These are phyloP conservation scores for Standfussiana lucernea DNA, from an alignment of 2,888 invertebrate genomes.

Conservation along the genomic window DNA sequence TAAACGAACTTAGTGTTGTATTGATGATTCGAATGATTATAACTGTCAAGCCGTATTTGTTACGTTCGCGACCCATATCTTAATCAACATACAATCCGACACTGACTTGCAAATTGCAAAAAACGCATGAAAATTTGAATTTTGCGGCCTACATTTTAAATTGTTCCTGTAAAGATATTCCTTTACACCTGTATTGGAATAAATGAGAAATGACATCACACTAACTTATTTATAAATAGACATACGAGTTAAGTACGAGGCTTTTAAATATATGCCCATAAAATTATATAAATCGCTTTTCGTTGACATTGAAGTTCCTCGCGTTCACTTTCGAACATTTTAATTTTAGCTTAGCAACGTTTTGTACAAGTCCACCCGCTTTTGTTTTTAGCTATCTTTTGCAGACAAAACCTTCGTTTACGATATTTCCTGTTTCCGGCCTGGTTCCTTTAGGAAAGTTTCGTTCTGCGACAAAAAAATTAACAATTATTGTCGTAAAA, in stretches of 20 bases:
- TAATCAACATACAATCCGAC: too few relatives aligned
- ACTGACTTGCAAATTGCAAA: too few relatives aligned
- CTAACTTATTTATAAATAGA: neutral
- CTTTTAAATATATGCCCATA: too few relatives aligned
- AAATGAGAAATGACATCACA: neutral
- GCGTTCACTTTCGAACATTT: conserved; percentile 45
- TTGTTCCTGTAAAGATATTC: neutral
- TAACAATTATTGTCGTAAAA: too few relatives aligned
- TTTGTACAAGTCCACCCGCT: conserved; percentile 42
- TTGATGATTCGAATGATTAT: too few relatives aligned
- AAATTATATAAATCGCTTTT: conserved; percentile 7
- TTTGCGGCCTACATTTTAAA: too few relatives aligned
- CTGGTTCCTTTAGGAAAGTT: conserved; percentile 3
- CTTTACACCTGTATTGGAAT: neutral
- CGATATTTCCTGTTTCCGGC: conserved; percentile 52
- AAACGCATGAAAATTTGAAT: too few relatives aligned
- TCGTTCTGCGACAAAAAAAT: neutral
- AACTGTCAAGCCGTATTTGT: too few relatives aligned
- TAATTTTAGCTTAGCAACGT: conserved; percentile 35
- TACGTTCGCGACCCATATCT: too few relatives aligned
- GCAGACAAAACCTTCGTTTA: conserved; percentile 45
- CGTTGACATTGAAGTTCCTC: conserved; percentile 36
- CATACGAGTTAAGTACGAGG: neutral
- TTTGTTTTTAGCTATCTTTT: conserved; percentile 33
- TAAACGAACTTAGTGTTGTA: too few relatives aligned